Conservation (phyloP, 2,888 invertebrate genomes). For the Phengaris alcon region DNA sequence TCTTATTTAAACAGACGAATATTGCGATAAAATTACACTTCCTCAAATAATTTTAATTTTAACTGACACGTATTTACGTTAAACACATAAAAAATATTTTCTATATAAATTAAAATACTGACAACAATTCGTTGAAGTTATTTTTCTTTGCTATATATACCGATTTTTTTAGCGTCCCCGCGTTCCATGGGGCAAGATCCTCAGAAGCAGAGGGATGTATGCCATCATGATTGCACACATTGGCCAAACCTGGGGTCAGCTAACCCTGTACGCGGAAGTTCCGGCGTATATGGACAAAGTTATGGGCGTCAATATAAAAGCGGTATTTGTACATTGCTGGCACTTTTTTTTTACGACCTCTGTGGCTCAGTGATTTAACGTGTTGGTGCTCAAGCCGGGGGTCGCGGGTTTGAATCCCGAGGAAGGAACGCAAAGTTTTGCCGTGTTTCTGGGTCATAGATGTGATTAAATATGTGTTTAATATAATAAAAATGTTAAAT, state of each 20-base stretch:
- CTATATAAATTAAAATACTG: not conserved
- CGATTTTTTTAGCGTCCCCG: slow-evolving; percentile 52
- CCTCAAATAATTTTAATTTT: not conserved
- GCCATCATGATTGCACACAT: slow-evolving; percentile 81
- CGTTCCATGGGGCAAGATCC: slow-evolving; percentile 86
- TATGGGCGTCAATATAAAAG: slow-evolving; percentile 81
- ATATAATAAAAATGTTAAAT: too few relatives aligned
- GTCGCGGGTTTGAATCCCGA: too few relatives aligned
- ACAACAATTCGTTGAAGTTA: too few relatives aligned
- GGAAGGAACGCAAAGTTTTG: too few relatives aligned
- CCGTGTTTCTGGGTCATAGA: too few relatives aligned
- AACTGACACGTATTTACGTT: not conserved
- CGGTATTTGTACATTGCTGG: slow-evolving; percentile 44
- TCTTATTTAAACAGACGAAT: not conserved
- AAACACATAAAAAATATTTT: not conserved
- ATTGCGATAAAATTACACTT: not conserved
- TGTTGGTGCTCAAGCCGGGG: too few relatives aligned
- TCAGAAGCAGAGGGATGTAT: slow-evolving; percentile 76
- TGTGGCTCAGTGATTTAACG: too few relatives aligned
- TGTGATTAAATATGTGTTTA: too few relatives aligned
- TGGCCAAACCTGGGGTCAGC: slow-evolving; percentile 87
- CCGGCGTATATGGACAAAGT: slow-evolving; percentile 87
- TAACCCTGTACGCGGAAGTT: slow-evolving; percentile 87
- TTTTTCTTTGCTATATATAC: too few relatives aligned
- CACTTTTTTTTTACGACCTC: not conserved